These are phyloP conservation scores for Drosophila kurseongensis DNA, from an alignment of 1,140 invertebrate genomes.

Conservation along the genomic window DNA sequence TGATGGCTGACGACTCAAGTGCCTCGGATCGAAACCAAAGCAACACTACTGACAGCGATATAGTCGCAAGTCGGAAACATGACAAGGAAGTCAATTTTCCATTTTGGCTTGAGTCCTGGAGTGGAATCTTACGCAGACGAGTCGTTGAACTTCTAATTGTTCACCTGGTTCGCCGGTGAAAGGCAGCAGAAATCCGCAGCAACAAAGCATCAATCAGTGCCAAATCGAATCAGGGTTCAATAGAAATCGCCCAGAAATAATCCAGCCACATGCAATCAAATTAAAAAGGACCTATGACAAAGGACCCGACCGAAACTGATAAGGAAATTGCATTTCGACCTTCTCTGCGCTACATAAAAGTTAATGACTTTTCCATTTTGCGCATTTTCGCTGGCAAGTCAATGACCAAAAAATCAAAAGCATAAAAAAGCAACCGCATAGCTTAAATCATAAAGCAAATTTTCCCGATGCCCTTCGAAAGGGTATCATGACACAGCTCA, in stretches of 20 bases:
- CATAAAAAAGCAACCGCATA: conserved; percentile 51
- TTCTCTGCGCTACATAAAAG: conserved; percentile 43
- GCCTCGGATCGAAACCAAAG: conserved; percentile 11
- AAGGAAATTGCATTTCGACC: conserved; percentile 72
- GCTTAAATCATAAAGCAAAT: conserved; percentile 67
- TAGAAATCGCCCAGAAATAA: conserved; percentile 25
- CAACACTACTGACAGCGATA: conserved; percentile 12
- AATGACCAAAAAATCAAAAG: conserved; percentile 62
- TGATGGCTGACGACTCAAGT: conserved; percentile 11
- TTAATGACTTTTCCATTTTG: conserved; percentile 69
- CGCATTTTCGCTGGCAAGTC: conserved; percentile 56
- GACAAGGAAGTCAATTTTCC: conserved; percentile 40
- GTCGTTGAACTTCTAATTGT: conserved; percentile 39
- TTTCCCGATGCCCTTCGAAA: conserved; percentile 29
- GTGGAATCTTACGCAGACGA: conserved; percentile 13
- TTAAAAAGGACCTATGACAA: conserved; percentile 16
- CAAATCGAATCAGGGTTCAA: conserved; percentile 62
- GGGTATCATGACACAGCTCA: background rate
- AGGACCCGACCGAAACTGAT: conserved; percentile 42
- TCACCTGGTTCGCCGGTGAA: background rate
- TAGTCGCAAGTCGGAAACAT: conserved; percentile 22
- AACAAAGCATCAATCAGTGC: conserved; percentile 52
- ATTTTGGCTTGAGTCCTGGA: conserved; percentile 12
- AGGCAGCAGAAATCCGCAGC: background rate
- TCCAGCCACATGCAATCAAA: conserved; percentile 6